Evolutionary conservation across 1,140 invertebrate genomes (phyloP).

Genomic region (Sitophilus oryzae): DNA sequence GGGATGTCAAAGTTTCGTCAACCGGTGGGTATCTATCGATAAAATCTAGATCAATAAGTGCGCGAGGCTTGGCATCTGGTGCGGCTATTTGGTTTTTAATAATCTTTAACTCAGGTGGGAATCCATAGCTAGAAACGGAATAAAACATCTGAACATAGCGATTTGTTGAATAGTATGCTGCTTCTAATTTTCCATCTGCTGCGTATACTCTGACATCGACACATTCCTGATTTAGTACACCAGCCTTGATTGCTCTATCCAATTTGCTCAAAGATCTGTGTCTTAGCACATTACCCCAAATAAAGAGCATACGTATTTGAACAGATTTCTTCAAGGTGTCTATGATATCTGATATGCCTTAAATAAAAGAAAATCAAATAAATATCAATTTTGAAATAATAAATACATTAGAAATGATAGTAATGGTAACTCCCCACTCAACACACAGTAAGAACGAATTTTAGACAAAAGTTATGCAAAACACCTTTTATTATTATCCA

Average conservation of each 20-base stretch:
- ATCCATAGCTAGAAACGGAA: constrained; percentile 31
- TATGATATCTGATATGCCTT: constrained; percentile 42
- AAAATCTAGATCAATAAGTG: constrained; percentile 28
- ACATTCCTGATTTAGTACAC: constrained; percentile 47
- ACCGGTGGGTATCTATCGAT: constrained; percentile 30
- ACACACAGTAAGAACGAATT: too few relatives aligned
- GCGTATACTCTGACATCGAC: constrained; percentile 52
- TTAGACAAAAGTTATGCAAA: too few relatives aligned
- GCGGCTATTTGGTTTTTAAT: constrained; percentile 30
- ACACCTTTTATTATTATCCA: too few relatives aligned
- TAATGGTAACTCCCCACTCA: too few relatives aligned
- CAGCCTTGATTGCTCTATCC: constrained; percentile 48
- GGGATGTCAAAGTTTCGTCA: constrained; percentile 4
- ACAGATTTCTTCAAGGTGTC: constrained; percentile 51
- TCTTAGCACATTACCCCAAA: constrained; percentile 49
- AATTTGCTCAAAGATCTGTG: constrained; percentile 39
- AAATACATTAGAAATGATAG: too few relatives aligned
- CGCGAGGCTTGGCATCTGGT: constrained; percentile 20
- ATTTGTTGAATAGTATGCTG: constrained; percentile 47
- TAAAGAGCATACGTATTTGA: constrained; percentile 46
- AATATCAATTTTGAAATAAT: background rate
- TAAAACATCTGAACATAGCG: constrained; percentile 37
- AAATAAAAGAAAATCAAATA: constrained; percentile 3
- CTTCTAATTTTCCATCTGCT: constrained; percentile 46
- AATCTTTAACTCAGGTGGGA: constrained; percentile 34